These are phyloP conservation scores for Crotalus tigris DNA, from an alignment of 2,113 vertebrate genomes.

Conservation along the genomic window DNA sequence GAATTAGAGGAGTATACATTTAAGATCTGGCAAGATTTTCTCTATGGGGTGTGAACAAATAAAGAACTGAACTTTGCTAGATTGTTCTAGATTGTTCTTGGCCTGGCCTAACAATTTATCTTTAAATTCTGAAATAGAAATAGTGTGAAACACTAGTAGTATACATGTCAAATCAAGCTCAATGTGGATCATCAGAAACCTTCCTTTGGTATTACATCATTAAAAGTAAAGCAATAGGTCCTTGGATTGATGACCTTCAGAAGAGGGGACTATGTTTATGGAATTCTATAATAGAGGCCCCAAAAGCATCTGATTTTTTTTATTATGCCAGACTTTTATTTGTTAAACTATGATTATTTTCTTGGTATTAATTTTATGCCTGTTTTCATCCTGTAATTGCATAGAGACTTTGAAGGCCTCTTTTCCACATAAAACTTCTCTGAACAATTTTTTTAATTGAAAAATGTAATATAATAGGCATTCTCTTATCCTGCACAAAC, in stretches of 20 bases:
- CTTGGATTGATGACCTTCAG: not conserved
- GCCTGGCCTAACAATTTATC: not conserved
- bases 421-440: not conserved
- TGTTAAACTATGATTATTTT: not conserved
- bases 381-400: not conserved
- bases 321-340: not conserved
- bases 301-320: not conserved
- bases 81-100: not conserved
- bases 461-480: not conserved
- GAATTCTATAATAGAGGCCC: not conserved
- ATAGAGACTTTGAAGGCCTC: too few species aligned
- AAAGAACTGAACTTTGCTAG: not conserved
- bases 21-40: not conserved
- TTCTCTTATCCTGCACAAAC: not conserved
- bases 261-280: not conserved
- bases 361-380: not conserved
- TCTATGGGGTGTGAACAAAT: not conserved
- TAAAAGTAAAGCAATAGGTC: not conserved
- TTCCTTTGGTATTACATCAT: not conserved
- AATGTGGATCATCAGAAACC: not conserved
- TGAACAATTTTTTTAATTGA: not conserved
- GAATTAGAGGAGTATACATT: not conserved
- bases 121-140: not conserved
- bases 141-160: not conserved
- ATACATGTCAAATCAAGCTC: not conserved